Percentiles rank a stretch among this genome's conserved stretches.
Conservation (phyloP, 2,888 invertebrate species). For the Bimastos eiseni region DNA sequence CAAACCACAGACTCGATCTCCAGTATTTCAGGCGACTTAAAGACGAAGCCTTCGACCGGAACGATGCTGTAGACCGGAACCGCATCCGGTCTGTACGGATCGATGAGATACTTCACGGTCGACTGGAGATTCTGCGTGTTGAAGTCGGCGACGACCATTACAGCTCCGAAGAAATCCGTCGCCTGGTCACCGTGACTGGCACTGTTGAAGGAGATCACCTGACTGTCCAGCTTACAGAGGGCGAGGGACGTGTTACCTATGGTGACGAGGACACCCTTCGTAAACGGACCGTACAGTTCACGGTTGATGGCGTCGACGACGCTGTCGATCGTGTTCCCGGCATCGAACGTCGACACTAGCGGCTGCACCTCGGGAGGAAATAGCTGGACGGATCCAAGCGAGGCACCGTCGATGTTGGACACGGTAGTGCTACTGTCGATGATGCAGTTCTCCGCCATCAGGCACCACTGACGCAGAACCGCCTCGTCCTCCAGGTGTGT, state of each 20-base stretch:
- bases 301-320: constrained; percentile 45
- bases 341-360: constrained; percentile 41
- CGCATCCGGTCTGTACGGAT: constrained; percentile 45
- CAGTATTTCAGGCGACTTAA: constrained; percentile 44
- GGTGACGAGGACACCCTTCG: constrained; percentile 45
- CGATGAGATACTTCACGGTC: constrained; percentile 44
- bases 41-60: constrained; percentile 44
- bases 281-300: constrained; percentile 45
- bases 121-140: constrained; percentile 46
- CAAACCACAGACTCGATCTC: constrained; percentile 37
- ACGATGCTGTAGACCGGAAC: constrained; percentile 46
- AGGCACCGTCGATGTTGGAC: constrained; percentile 40
- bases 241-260: constrained; percentile 45
- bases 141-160: constrained; percentile 44
- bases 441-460: constrained; percentile 46
- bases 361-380: constrained; percentile 45
- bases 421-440: constrained; percentile 45
- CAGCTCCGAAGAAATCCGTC: constrained; percentile 45
- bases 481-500: constrained; percentile 41
- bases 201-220: constrained; percentile 45
- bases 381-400: constrained; percentile 40
- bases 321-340: constrained; percentile 45
- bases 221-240: constrained; percentile 39
- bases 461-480: constrained; percentile 43
- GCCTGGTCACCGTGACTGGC: constrained; percentile 46